phyloP scores from a whole-genome alignment of 2,888 invertebrate species.

The Synergus itoensis region DNA sequence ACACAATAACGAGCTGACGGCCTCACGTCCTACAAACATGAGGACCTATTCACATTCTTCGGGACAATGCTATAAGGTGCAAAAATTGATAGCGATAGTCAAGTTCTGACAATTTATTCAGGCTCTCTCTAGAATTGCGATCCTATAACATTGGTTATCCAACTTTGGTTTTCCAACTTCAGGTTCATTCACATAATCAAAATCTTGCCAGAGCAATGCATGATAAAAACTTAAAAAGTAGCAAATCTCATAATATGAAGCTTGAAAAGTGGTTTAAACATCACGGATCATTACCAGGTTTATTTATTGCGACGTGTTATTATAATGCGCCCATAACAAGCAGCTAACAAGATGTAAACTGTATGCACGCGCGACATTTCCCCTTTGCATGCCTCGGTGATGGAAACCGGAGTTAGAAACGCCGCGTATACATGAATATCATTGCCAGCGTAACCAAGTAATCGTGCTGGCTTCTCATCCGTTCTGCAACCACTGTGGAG shows the following conservation, averaged over 20 bases:
- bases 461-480: slow-evolving; percentile 23
- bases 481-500: slow-evolving; percentile 23
- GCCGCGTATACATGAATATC: slow-evolving; percentile 18
- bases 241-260: too few species aligned
- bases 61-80: too few species aligned
- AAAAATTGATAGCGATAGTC: too few species aligned
- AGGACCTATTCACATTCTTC: neutral
- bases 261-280: slow-evolving; percentile 8
- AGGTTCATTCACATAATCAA: too few species aligned
- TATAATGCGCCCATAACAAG: slow-evolving; percentile 33
- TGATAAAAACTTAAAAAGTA: too few species aligned
- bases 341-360: slow-evolving; percentile 6
- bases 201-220: too few species aligned
- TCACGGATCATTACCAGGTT: slow-evolving; percentile 5
- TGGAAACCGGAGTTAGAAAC: slow-evolving; percentile 23
- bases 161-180: too few species aligned
- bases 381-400: slow-evolving; percentile 4
- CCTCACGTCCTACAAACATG: neutral
- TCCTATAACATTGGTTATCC: too few species aligned
- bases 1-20: neutral
- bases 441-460: slow-evolving; percentile 23
- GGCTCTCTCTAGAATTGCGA: too few species aligned
- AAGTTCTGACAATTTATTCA: too few species aligned
- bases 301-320: slow-evolving; percentile 22
- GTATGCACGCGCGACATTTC: slow-evolving; percentile 31